phyloP scores from a whole-genome alignment of 2,888 invertebrate genomes.

The Hirtodrosophila histrioides region DNA sequence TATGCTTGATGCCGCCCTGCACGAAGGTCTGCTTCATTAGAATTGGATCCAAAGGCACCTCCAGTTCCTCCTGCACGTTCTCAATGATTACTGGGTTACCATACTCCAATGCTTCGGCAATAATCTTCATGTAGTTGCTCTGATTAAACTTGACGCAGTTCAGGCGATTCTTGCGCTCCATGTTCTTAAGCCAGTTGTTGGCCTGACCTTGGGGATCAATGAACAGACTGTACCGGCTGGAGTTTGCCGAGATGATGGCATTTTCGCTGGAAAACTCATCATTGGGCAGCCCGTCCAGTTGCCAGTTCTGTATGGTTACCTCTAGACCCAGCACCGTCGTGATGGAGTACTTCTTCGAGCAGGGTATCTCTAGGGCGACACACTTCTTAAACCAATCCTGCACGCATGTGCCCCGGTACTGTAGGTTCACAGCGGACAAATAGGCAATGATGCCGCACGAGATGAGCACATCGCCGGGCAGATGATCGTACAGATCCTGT shows the following conservation, averaged over 20 bases:
- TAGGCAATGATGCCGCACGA: conserved; percentile 96
- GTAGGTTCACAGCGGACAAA: conserved; percentile 92
- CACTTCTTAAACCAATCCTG: conserved; percentile 91
- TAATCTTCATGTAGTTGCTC: conserved; percentile 83
- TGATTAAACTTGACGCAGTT: conserved; percentile 83
- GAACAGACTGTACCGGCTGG: conserved; percentile 94
- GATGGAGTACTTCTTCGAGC: conserved; percentile 90
- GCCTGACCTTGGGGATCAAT: conserved; percentile 97
- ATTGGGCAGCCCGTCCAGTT: conserved; percentile 92
- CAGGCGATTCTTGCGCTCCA: conserved; percentile 87
- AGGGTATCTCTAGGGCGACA: conserved; percentile 89
- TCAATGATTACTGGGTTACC: conserved; percentile 92
- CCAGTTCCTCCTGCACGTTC: conserved; percentile 93
- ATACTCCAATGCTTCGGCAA: conserved; percentile 90
- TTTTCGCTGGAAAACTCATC: conserved; percentile 95
- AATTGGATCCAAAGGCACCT: conserved; percentile 93
- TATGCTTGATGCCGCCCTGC: conserved; percentile 90
- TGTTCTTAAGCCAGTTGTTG: conserved; percentile 95
- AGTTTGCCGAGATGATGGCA: conserved; percentile 92
- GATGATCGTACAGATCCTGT: conserved; percentile 90
- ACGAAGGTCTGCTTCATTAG: conserved; percentile 91
- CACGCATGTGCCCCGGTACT: conserved; percentile 87
- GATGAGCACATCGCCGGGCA: conserved; percentile 95
- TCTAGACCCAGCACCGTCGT: conserved; percentile 92
- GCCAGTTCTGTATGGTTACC: conserved; percentile 90